These are phyloP conservation scores for Leptonema lineaticorne DNA, from an alignment of 1,140 invertebrate genomes.

Conservation along the genomic window DNA sequence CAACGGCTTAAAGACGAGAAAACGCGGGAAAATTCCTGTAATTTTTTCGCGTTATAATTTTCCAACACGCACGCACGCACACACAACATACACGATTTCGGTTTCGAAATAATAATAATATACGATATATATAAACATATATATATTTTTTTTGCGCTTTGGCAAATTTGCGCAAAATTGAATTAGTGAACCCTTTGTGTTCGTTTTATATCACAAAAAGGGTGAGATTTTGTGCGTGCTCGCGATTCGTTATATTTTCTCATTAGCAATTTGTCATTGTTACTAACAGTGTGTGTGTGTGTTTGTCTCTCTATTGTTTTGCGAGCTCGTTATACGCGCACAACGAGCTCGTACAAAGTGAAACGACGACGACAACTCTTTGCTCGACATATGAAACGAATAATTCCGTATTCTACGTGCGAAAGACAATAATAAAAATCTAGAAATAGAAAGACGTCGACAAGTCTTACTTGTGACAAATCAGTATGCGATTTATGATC, in stretches of 20 bases:
- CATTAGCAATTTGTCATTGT: constrained; percentile 16
- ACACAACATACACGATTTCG: background rate
- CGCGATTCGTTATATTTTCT: constrained; percentile 9
- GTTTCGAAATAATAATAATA: background rate
- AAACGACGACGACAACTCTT: background rate
- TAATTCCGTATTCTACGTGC: background rate
- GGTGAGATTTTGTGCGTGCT: background rate
- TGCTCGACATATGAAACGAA: too few relatives aligned
- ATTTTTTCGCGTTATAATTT: too few relatives aligned
- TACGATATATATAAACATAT: background rate
- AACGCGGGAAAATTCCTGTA: too few relatives aligned
- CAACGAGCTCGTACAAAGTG: background rate
- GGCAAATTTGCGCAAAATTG: background rate
- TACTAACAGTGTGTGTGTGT: background rate
- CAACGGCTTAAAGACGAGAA: too few relatives aligned
- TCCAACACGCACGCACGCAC: background rate
- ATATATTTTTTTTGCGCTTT: background rate
- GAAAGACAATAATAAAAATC: too few relatives aligned
- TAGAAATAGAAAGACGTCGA: too few relatives aligned
- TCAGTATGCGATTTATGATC: too few relatives aligned
- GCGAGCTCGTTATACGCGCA: constrained; percentile 2
- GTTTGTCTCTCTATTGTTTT: constrained; percentile 7
- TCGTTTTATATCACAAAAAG: background rate
- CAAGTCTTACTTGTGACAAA: too few relatives aligned
- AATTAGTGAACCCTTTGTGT: background rate